Conservation (phyloP, 2,113 vertebrate species). For the Dolichotis patagonum region DNA sequence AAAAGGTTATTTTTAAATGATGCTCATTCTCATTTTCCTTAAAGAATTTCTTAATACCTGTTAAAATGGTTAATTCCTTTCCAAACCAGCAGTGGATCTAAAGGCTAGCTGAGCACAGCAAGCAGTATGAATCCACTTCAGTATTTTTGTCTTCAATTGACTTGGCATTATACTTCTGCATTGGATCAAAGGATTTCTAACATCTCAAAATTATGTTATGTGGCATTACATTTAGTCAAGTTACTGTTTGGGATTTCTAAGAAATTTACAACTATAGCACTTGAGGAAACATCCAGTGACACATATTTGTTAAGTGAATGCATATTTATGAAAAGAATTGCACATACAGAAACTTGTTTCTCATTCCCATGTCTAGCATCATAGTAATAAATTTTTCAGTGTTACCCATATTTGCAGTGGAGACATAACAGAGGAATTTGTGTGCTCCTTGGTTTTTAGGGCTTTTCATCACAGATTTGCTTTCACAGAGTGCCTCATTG, state of each 20-base stretch:
- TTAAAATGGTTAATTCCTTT: not conserved
- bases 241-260: not conserved
- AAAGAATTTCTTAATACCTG: not conserved
- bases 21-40: not conserved
- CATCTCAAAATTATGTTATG: not conserved
- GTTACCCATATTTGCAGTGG: not conserved
- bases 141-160: not conserved
- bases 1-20: slow-evolving; percentile 3
- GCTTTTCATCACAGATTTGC: not conserved
- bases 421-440: not conserved
- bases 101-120: not conserved
- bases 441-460: not conserved
- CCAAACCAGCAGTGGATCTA: not conserved
- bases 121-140: not conserved
- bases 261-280: not conserved
- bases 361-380: not conserved
- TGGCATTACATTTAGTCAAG: not conserved
- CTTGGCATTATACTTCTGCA: not conserved
- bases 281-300: not conserved
- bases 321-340: not conserved
- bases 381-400: not conserved
- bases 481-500: not conserved
- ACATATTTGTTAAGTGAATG: not conserved
- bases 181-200: not conserved
- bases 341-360: not conserved